Percentiles rank a stretch among this genome's conserved stretches.
Conservation (phyloP, 2,113 vertebrate genomes). For the Zosterops borbonicus region DNA sequence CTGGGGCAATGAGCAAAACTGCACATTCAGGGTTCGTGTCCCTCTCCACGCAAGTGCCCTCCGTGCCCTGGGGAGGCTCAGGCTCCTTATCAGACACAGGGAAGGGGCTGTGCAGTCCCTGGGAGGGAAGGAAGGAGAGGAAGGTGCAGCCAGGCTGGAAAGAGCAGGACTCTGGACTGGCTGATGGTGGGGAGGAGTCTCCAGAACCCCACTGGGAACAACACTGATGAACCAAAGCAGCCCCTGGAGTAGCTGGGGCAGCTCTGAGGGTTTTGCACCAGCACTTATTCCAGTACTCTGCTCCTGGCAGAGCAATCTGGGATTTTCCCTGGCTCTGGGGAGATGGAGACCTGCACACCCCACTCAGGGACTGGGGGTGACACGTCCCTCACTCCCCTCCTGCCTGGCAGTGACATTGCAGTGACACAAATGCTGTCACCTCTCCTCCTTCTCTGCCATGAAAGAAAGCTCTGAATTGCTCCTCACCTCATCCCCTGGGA, state of each 20-base stretch:
- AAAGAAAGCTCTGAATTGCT: neutral
- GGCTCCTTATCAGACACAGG: neutral
- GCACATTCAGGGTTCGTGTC: fast-evolving
- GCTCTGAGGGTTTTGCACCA: neutral
- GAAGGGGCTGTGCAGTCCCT: neutral
- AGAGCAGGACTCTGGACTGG: neutral
- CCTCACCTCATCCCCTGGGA: neutral
- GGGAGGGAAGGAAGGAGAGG: neutral
- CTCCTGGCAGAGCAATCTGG: fast-evolving
- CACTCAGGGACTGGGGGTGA: fast-evolving
- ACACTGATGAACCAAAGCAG: fast-evolving
- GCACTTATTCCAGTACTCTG: fast-evolving
- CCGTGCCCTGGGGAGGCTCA: fast-evolving
- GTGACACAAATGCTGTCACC: fast-evolving
- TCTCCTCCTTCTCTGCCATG: neutral
- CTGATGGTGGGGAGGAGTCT: neutral
- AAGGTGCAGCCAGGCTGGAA: neutral
- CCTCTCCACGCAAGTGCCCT: neutral
- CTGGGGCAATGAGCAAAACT: fast-evolving
- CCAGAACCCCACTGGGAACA: neutral
- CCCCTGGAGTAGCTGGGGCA: fast-evolving
- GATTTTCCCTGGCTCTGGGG: neutral
- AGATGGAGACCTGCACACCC: neutral
- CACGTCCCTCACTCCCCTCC: neutral
- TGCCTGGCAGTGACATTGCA: fast-evolving